Conservation (phyloP, 2,113 vertebrate species). For the Sterna hirundo region DNA sequence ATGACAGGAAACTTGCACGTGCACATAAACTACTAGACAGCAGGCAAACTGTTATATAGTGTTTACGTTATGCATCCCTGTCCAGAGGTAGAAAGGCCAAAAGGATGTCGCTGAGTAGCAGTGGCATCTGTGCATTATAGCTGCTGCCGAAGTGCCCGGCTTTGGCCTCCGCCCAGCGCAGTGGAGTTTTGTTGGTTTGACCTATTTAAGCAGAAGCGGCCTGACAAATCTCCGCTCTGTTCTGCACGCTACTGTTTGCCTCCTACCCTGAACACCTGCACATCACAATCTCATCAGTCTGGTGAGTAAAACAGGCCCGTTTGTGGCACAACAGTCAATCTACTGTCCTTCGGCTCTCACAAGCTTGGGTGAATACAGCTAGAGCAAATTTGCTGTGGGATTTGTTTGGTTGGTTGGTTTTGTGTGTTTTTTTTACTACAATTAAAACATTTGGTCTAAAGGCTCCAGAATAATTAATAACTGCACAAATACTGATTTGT, state of each 20-base stretch:
- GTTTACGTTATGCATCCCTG: background rate
- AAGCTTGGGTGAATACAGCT: background rate
- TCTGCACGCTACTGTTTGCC: background rate
- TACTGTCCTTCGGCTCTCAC: background rate
- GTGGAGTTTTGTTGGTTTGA: background rate
- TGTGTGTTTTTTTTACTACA: background rate
- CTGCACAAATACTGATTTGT: background rate
- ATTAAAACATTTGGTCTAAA: background rate
- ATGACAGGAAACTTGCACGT: background rate
- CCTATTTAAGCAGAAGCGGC: background rate
- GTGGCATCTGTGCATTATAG: background rate
- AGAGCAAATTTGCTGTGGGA: background rate
- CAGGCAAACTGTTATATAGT: background rate
- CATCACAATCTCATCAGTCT: background rate
- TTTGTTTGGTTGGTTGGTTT: background rate
- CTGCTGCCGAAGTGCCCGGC: background rate
- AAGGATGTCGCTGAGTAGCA: background rate
- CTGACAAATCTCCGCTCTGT: background rate
- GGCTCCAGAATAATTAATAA: background rate
- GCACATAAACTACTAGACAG: background rate
- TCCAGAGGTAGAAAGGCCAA: background rate
- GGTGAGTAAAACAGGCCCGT: background rate
- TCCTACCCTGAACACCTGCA: background rate
- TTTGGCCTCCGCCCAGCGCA: background rate
- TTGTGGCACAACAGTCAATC: background rate